These are phyloP conservation scores for Riptortus pedestris DNA, from an alignment of 1,140 invertebrate genomes.

Conservation along the genomic window DNA sequence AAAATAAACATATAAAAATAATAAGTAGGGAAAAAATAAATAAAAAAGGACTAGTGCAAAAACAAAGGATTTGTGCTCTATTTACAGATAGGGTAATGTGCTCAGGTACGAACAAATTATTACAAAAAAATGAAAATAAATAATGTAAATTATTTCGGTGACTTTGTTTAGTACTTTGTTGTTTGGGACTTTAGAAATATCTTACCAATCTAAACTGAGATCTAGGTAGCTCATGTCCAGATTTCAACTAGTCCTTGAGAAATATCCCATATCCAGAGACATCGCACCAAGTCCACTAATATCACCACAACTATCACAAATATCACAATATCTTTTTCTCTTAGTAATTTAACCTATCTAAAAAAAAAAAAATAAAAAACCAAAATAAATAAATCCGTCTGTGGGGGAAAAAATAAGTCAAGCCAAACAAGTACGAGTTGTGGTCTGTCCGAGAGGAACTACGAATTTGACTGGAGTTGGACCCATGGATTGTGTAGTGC, in stretches of 20 bases:
- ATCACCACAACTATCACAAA: neutral
- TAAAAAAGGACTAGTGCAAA: slow-evolving; percentile 19
- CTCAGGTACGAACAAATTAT: neutral
- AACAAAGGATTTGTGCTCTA: slow-evolving; percentile 17
- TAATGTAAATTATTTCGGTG: no score
- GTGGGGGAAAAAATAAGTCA: neutral
- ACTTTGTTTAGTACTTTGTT: neutral
- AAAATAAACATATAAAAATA: no score
- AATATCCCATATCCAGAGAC: slow-evolving; percentile 1
- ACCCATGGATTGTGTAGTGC: no score
- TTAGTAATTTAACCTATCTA: neutral
- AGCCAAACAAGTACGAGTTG: neutral
- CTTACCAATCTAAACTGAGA: slow-evolving; percentile 30
- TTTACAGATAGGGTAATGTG: no score
- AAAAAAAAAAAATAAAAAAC: neutral
- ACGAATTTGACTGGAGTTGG: no score
- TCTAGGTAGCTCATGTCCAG: slow-evolving; percentile 29
- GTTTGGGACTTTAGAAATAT: neutral
- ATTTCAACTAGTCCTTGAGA: slow-evolving; percentile 21
- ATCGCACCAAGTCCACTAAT: neutral
- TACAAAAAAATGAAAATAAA: slow-evolving; percentile 16
- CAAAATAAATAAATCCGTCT: neutral
- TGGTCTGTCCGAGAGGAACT: no score
- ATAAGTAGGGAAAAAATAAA: slow-evolving; percentile 19
- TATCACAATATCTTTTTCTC: neutral